Base-by-base conservation (phyloP, 2,888 invertebrate genomes). In the Ophion costatus region DNA sequence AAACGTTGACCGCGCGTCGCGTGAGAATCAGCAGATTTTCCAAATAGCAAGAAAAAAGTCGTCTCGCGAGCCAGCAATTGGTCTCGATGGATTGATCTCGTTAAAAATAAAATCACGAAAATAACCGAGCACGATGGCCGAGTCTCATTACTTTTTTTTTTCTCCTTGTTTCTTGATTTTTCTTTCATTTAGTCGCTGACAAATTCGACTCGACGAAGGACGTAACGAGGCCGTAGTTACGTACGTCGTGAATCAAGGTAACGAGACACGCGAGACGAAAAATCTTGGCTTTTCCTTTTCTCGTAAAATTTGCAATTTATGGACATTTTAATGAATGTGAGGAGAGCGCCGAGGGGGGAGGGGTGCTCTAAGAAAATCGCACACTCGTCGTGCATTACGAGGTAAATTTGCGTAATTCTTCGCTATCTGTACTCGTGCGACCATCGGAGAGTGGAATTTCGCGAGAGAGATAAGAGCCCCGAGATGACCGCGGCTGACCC, bases 41-140 rank as follows among this genome's bases (percentile, higher is more conserved):
- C 29, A 4, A 29, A 29, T 29, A 29, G 2, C 3, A 29, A 29
- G 4, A 29, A 29, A 29, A 29, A 29, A 29, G 4, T 29, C 29
- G 29, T 2, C n/a, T 57, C 33, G 24, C 9, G 11, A 33, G 33
- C 20, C 20, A 14, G n/a, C n/a, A 57, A 20, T 9, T 45, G 0
- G 20, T 6, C 5, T 29, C 24, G 42, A 61, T 29, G 6, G 5
- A 59, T 29, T 10, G 22, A 2, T 24, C 69, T 61, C 42, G 45
- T 78, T 69, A 51, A 33, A 71, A 57, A 57, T 11, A 71, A 59
- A 78, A 78, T 61, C 24, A 57, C 9, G 5, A 10, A 64, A 33
- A 11, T 14, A 10, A 9, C 2, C 29, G 29, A 29, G 29, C 29
- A 29, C 29, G 29, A 29, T 29, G 29, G 29, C 29, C 29, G 29